Evolutionary conservation across 1,140 invertebrate genomes (phyloP), one percentile per base, ranked within the genome.

Genomic region (Pseudomyrmex dendroicus): DNA sequence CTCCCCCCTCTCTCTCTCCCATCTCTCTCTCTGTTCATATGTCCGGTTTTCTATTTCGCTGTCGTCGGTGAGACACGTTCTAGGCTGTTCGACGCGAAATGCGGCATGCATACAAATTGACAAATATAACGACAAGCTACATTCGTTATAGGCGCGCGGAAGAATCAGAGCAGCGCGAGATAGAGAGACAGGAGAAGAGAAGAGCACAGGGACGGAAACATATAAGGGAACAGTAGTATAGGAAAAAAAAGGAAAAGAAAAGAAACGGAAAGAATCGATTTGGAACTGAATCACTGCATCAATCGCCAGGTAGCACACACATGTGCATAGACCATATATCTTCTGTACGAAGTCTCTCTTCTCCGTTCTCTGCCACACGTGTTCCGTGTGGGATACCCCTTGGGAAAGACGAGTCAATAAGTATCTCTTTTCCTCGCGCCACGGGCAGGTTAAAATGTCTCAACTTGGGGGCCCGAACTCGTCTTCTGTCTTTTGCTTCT

Each of bases 381-480:
- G 84, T 82, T 84, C 62, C 62, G 73, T 66, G 20, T 68, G 44
- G 86, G 86, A 88, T 89, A 80, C 73, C 82, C 80, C 70, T 73
- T 78, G 61, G 63, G 86, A 88, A 85, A 90, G 89, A 91, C 86
- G 89, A 91, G 90, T 92, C 91, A 92, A 92, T 91, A 91, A 90
- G 87, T 91, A 86, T 91, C 68, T 86, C 72, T 85, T 91, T 74
- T 89, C 72, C 83, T 84, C 84, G 82, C 74, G 89, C 85, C 83
- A 89, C 84, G 74, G 86, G 77, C 90, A 91, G 89, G 90, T 91
- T 91, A 92, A 92, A 92, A 91, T 92, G 91, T 92, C 91, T 92
- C 90, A 91, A 91, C 90, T 91, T 91, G 88, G 85, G 67, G 85
- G 89, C 89, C 76, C 86, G 59, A 48, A 48, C 72, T 90, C 84